phyloP scores from a whole-genome alignment of 2,113 vertebrate species.

The Dasyurus viverrinus region DNA sequence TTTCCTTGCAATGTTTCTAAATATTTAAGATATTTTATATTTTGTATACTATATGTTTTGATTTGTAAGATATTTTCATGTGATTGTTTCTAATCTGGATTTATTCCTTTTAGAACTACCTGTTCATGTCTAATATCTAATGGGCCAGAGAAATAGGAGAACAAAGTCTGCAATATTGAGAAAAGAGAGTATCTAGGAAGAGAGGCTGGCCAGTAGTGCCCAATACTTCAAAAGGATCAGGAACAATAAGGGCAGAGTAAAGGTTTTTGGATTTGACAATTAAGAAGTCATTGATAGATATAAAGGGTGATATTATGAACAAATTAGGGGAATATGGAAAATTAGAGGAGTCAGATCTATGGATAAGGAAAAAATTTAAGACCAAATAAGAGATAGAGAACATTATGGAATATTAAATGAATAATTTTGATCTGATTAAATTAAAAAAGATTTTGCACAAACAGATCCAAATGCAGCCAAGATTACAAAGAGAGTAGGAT shows the following conservation, averaged over 20 bases:
- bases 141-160: background rate
- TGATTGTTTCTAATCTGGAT: background rate
- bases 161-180: background rate
- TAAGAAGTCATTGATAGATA: background rate
- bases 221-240: background rate
- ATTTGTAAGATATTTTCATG: background rate
- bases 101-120: background rate
- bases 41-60: constrained; percentile 96
- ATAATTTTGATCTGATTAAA: background rate
- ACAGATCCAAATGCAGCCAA: background rate
- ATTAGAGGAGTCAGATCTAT: background rate
- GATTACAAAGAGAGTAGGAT: background rate
- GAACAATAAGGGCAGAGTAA: background rate
- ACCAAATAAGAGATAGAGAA: background rate
- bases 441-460: background rate
- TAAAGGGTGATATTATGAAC: background rate
- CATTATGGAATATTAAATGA: background rate
- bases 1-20: constrained; percentile 98
- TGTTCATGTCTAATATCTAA: background rate
- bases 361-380: background rate
- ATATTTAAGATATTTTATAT: constrained; percentile 99
- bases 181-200: background rate
- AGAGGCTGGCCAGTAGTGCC: background rate
- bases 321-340: background rate
- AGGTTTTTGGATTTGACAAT: background rate